phyloP scores from a whole-genome alignment of 1,140 invertebrate genomes.

The Polypedilum vanderplanki region DNA sequence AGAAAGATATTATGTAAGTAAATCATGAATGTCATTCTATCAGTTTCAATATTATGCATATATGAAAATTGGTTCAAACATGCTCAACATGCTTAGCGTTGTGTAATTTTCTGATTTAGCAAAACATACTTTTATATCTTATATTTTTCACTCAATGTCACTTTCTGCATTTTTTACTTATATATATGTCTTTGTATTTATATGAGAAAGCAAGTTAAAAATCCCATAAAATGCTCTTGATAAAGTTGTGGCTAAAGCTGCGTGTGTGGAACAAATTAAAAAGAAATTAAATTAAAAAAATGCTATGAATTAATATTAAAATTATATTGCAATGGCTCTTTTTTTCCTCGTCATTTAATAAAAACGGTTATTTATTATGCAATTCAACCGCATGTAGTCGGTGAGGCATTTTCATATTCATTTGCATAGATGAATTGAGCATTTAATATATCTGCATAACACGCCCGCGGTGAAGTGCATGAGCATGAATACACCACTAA shows the following conservation, averaged over 20 bases:
- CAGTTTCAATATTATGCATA: slow-evolving; percentile 17
- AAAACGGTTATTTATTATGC: slow-evolving; percentile 19
- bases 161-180: background rate
- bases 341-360: background rate
- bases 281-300: slow-evolving; percentile 20
- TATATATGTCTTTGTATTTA: background rate
- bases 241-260: background rate
- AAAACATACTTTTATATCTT: background rate
- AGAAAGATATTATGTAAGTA: slow-evolving; percentile 23
- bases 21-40: slow-evolving; percentile 24
- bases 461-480: no score
- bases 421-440: slow-evolving; percentile 10
- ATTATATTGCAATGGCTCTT: background rate
- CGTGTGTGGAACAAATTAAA: slow-evolving; percentile 18
- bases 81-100: background rate
- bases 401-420: background rate
- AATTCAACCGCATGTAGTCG: slow-evolving; percentile 17
- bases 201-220: no score
- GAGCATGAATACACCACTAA: no score
- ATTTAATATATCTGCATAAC: background rate
- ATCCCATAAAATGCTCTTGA: no score
- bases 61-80: background rate
- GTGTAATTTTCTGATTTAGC: background rate
- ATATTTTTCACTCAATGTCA: background rate
- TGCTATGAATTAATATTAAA: background rate